Evolutionary conservation across 2,113 vertebrate genomes (phyloP).

Genomic region (Columba janthina): DNA sequence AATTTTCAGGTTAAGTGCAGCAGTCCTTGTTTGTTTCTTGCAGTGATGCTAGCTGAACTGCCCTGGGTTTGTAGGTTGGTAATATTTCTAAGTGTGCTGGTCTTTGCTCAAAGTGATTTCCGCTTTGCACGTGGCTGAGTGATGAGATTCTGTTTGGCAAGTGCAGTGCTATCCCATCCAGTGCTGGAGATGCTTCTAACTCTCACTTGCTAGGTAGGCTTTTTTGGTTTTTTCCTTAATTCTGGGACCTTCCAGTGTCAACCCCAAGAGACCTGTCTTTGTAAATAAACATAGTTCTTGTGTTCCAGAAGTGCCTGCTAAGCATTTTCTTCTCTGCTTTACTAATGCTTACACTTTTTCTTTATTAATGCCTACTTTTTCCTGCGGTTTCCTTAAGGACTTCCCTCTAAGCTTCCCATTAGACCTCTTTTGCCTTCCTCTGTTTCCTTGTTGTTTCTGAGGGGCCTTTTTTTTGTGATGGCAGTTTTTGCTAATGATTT

Average conservation of each 20-base stretch:
- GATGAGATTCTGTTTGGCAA: neutral
- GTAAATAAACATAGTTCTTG: neutral
- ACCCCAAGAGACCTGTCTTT: neutral
- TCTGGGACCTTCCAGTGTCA: neutral
- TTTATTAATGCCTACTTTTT: neutral
- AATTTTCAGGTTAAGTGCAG: neutral
- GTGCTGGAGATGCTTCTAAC: neutral
- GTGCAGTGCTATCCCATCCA: neutral
- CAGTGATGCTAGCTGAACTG: neutral
- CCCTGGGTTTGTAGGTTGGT: neutral
- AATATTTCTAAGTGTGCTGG: neutral
- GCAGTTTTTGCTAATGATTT: neutral
- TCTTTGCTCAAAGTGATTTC: neutral
- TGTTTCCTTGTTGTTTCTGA: neutral
- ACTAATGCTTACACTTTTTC: neutral
- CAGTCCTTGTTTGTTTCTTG: neutral
- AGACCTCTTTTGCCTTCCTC: neutral
- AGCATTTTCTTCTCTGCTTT: neutral
- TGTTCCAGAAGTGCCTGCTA: neutral
- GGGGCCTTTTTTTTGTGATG: neutral
- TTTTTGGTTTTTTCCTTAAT: neutral
- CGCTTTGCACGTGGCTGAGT: neutral
- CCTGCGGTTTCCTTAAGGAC: neutral
- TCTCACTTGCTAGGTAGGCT: neutral
- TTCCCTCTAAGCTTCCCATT: neutral